Conservation (phyloP, 2,113 vertebrate species). For the Silurus asotus region DNA sequence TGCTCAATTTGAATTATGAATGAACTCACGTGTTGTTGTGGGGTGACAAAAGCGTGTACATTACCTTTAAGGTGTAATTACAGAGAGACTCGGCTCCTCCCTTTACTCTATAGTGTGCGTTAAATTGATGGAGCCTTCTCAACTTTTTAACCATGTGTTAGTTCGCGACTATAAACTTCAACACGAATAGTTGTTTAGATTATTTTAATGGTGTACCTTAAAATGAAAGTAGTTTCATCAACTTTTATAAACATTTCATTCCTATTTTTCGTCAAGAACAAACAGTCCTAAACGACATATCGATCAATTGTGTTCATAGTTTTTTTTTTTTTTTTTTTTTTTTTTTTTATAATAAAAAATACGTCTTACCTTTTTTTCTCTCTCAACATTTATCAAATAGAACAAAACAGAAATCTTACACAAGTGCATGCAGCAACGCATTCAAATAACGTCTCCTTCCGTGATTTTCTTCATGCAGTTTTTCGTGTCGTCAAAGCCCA, state of each 20-base stretch:
- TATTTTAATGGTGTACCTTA: neutral
- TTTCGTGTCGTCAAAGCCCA: conserved; percentile 92
- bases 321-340: neutral
- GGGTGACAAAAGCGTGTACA: conserved; percentile 68
- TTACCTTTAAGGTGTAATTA: conserved; percentile 62
- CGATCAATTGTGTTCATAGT: neutral
- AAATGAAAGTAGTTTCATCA: neutral
- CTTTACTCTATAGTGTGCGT: conserved; percentile 44
- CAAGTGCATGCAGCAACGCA: neutral
- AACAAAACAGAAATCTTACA: neutral
- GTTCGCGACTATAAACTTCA: neutral
- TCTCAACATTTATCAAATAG: neutral
- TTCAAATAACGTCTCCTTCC: conserved; percentile 70
- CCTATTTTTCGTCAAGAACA: neutral
- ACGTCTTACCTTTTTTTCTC: conserved; percentile 11
- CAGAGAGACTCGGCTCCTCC: conserved; percentile 51
- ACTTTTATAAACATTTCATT: conserved; percentile 6
- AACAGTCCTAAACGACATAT: neutral
- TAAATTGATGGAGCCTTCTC: conserved; percentile 36
- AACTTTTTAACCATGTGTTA: conserved; percentile 11
- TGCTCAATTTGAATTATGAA: conserved; percentile 77
- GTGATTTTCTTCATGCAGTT: conserved; percentile 82
- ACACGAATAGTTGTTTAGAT: neutral
- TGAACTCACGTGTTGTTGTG: conserved; percentile 78
- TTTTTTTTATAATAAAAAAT: neutral